Percentiles rank a stretch among this genome's conserved stretches.
Conservation (phyloP, 1,140 invertebrate genomes). For the Mylabris phalerata region DNA sequence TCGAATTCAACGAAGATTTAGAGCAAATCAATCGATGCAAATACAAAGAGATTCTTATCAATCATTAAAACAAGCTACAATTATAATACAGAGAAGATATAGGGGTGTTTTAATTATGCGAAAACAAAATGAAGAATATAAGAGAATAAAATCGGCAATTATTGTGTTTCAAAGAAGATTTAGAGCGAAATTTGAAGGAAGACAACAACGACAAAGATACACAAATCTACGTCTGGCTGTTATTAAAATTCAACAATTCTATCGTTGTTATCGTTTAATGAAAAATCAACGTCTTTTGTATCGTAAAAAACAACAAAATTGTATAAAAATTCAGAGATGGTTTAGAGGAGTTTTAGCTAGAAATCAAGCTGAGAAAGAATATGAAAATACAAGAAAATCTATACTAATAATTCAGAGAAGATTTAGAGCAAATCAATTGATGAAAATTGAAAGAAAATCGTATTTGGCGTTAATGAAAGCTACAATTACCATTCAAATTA, state of each 20-base stretch:
- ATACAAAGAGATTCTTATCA: conserved; percentile 34
- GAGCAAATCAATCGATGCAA: conserved; percentile 34
- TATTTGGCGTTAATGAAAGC: conserved; percentile 37
- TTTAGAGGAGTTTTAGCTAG: conserved; percentile 7
- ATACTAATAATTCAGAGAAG: conserved; percentile 26
- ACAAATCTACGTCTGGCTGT: too few relatives aligned
- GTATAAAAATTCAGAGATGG: conserved; percentile 22
- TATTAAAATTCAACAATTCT: too few relatives aligned
- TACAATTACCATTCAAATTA: conserved; percentile 44
- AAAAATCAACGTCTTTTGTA: not conserved
- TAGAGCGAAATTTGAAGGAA: conserved; percentile 23
- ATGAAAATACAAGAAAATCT: conserved; percentile 20
- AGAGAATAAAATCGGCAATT: conserved; percentile 29
- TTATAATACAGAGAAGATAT: conserved; percentile 34
- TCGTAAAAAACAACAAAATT: not conserved
- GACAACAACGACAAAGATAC: not conserved
- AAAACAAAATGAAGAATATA: conserved; percentile 1
- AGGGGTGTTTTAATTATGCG: conserved; percentile 15
- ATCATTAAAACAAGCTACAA: conserved; percentile 31
- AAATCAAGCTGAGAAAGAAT: conserved; percentile 1
- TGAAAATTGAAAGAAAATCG: conserved; percentile 26
- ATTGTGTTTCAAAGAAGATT: conserved; percentile 37
- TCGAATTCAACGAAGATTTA: conserved; percentile 43
- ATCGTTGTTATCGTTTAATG: too few relatives aligned
- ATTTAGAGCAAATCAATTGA: conserved; percentile 37